These are phyloP conservation scores for Acanthurus tractus DNA, from an alignment of 2,797 vertebrate species.

Conservation along the genomic window DNA sequence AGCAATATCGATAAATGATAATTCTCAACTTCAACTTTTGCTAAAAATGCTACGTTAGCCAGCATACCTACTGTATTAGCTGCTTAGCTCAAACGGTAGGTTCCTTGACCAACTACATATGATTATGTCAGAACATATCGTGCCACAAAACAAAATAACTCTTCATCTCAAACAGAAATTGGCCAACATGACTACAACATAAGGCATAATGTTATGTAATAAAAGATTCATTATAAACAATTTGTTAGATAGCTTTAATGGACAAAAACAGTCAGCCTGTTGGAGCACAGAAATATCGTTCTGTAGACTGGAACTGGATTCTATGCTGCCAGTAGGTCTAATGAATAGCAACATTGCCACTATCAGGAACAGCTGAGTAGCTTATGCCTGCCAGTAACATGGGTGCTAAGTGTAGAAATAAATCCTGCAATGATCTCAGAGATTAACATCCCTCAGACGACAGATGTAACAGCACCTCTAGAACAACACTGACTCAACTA, in stretches of 20 bases:
- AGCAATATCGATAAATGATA: no score
- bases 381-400: constrained; percentile 8
- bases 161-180: neutral
- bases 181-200: neutral
- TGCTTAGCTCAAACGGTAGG: no score
- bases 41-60: no score
- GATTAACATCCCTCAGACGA: constrained; percentile 22
- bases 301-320: neutral
- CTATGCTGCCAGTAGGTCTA: neutral
- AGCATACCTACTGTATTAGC: no score
- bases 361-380: neutral
- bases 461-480: constrained; percentile 13
- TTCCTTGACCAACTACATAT: no score
- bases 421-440: constrained; percentile 33
- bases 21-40: no score
- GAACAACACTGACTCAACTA: constrained; percentile 16
- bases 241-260: neutral
- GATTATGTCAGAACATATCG: no score
- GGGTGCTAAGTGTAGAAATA: constrained; percentile 11
- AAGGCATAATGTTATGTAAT: neutral
- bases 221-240: no score
- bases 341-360: neutral
- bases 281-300: neutral
- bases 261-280: neutral
- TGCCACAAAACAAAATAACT: neutral